phyloP scores from a whole-genome alignment of 2,113 vertebrate genomes.

The Pampusana beccarii region DNA sequence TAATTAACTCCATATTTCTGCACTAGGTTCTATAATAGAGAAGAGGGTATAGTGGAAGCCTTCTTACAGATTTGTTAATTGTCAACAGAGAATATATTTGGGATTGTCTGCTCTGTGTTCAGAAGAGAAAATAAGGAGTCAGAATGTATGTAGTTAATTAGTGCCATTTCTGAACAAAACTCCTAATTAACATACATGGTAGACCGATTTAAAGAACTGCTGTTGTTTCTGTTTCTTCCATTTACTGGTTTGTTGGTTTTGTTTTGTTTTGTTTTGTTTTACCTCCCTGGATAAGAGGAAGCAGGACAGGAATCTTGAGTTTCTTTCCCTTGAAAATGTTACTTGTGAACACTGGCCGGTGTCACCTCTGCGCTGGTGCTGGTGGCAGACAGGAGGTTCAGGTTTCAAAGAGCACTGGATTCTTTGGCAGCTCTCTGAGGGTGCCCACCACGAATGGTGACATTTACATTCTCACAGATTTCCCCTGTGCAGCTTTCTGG shows the following conservation, averaged over 20 bases:
- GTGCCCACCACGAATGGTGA: neutral
- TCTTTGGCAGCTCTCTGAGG: neutral
- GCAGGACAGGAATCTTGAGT: neutral
- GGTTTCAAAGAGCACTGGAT: neutral
- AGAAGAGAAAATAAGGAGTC: neutral
- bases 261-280: neutral
- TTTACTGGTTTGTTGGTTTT: neutral
- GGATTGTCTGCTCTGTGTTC: neutral
- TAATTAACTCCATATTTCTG: neutral
- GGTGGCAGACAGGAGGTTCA: neutral
- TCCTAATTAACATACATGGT: neutral
- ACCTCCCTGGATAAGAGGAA: neutral
- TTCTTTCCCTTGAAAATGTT: neutral
- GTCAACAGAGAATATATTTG: neutral
- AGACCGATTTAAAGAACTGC: neutral
- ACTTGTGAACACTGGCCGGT: neutral
- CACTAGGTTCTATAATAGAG: neutral
- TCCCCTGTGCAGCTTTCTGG: neutral
- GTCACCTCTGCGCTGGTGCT: fast-evolving
- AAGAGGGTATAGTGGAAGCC: neutral
- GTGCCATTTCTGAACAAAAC: neutral
- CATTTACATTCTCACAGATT: neutral
- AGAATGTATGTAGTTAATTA: neutral
- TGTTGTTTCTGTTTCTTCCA: neutral
- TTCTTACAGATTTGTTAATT: neutral